Percentiles rank a stretch among this genome's conserved stretches.
Conservation (phyloP, 2,797 vertebrate genomes). For the Lacerta bilineata region DNA sequence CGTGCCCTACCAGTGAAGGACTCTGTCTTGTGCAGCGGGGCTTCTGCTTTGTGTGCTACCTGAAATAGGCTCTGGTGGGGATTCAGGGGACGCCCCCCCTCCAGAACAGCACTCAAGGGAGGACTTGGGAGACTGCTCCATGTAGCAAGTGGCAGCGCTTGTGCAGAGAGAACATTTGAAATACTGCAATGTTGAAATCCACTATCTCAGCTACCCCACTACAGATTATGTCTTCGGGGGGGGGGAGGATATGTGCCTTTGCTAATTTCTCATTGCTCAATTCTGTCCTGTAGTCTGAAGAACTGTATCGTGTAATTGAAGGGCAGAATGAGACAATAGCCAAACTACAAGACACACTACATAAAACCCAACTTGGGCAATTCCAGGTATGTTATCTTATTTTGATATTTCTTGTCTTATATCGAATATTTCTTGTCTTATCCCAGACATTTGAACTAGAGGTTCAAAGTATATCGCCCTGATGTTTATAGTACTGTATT, state of each 20-base stretch:
- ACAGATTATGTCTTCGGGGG: no score
- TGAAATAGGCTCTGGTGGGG: no score
- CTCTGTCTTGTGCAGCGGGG: no score
- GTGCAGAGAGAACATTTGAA: no score
- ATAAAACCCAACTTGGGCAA: constrained; percentile 86
- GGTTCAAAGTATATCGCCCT: background rate
- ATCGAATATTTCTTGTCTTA: background rate
- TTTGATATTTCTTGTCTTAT: background rate
- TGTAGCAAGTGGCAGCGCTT: no score
- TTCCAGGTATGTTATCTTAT: constrained; percentile 79
- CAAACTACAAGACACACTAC: constrained; percentile 86
- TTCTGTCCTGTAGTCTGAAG: constrained; percentile 80
- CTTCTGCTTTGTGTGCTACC: no score
- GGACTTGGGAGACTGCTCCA: no score
- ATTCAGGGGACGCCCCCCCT: no score
- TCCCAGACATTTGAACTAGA: background rate
- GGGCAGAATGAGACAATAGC: constrained; percentile 88
- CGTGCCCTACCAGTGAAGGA: no score
- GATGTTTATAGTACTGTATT: background rate
- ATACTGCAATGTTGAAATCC: no score
- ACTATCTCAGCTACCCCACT: no score
- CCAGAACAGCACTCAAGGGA: no score
- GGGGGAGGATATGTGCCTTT: background rate
- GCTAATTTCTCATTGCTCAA: background rate
- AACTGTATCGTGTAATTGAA: constrained; percentile 86